A percentile compares a stretch with the other conserved stretches of the same genome.
These are phyloP conservation scores for Oreortyx pictus DNA, from an alignment of 2,797 vertebrate genomes.

Conservation along the genomic window DNA sequence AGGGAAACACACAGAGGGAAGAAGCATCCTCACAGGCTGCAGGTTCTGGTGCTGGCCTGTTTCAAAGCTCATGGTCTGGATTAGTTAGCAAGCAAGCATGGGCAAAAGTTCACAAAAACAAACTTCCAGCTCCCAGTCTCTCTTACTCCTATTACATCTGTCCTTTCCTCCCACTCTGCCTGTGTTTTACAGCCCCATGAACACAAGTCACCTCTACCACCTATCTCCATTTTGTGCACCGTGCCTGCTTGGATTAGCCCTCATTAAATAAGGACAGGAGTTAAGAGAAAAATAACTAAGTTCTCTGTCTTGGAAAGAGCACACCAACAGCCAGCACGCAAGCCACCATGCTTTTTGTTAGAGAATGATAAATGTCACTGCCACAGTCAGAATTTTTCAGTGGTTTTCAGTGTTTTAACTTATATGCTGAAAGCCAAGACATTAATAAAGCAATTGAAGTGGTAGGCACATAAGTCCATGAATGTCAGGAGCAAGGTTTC, in stretches of 20 bases:
- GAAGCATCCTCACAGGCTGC: neutral
- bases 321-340: slow-evolving; percentile 43
- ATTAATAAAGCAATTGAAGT: slow-evolving; percentile 75
- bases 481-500: slow-evolving; percentile 75
- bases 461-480: slow-evolving; percentile 71
- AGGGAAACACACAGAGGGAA: neutral
- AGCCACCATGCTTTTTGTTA: slow-evolving; percentile 36
- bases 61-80: slow-evolving; percentile 12
- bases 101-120: slow-evolving; percentile 28
- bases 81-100: neutral
- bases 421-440: slow-evolving; percentile 72
- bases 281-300: neutral
- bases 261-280: neutral
- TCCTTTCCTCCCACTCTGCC: neutral
- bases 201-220: neutral
- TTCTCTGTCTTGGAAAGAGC: slow-evolving; percentile 1
- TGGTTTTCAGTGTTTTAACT: slow-evolving; percentile 52
- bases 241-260: neutral
- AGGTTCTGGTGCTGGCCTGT: neutral
- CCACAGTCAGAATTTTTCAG: slow-evolving; percentile 50
- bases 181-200: slow-evolving; percentile 8
- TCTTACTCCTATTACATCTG: neutral
- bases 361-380: slow-evolving; percentile 73
- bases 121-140: neutral
- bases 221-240: neutral